Evolutionary conservation across 2,797 vertebrate species (phyloP).

Genomic region (Acanthurus tractus): DNA sequence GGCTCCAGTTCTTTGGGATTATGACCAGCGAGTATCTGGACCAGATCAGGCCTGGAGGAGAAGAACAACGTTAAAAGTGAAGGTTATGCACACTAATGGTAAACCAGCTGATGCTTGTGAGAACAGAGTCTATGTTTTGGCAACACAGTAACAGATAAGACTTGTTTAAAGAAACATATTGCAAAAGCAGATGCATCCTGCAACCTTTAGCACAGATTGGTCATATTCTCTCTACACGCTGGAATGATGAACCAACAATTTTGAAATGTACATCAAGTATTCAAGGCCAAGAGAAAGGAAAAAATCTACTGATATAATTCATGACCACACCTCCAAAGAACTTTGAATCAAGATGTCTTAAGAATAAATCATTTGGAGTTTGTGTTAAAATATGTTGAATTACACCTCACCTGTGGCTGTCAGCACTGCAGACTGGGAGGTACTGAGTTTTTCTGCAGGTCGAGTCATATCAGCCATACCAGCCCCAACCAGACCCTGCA

Average conservation of each 20-base stretch:
- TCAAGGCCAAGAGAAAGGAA: neutral
- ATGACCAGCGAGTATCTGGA: conserved; percentile 98
- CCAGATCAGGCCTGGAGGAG: conserved; percentile 93
- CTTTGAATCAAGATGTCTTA: neutral
- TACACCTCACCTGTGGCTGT: conserved; percentile 91
- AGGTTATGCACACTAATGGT: conserved; percentile 36
- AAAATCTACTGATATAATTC: neutral
- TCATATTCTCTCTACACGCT: neutral
- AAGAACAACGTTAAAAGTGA: neutral
- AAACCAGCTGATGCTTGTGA: conserved; percentile 19
- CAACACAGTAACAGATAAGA: conserved; percentile 57
- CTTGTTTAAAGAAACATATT: conserved; percentile 61
- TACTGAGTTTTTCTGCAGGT: conserved; percentile 96
- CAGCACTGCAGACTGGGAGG: conserved; percentile 93
- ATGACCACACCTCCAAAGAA: neutral
- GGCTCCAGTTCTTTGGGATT: conserved; percentile 98
- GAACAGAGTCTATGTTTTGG: conserved; percentile 60
- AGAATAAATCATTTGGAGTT: neutral
- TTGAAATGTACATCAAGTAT: neutral
- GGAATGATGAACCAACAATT: neutral
- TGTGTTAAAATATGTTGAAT: neutral
- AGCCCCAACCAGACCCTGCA: conserved; percentile 92
- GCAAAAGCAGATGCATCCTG: conserved; percentile 42
- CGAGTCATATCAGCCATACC: conserved; percentile 96
- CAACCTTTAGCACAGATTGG: conserved; percentile 62